These are phyloP conservation scores for Synanthedon myopaeformis DNA, from an alignment of 2,888 invertebrate genomes.

Conservation along the genomic window DNA sequence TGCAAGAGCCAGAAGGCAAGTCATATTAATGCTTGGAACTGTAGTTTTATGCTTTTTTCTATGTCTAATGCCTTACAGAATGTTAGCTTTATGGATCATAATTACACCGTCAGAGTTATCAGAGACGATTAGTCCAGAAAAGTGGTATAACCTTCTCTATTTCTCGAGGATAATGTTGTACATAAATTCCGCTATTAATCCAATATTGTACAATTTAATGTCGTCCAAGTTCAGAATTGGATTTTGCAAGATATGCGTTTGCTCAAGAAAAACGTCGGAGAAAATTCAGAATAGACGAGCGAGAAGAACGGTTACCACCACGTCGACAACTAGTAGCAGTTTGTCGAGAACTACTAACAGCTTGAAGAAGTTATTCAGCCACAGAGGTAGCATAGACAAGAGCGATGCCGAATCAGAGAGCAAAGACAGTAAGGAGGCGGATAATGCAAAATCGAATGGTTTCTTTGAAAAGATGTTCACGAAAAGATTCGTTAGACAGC, in stretches of 20 bases:
- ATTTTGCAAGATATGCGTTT: slow-evolving; percentile 77
- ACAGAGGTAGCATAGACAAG: slow-evolving; percentile 54
- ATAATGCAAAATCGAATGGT: slow-evolving; percentile 19
- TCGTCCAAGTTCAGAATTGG: slow-evolving; percentile 90
- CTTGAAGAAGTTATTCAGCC: slow-evolving; percentile 60
- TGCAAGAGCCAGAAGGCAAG: slow-evolving; percentile 81
- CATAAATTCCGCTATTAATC: slow-evolving; percentile 90
- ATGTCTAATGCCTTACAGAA: slow-evolving; percentile 87
- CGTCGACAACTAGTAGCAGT: slow-evolving; percentile 72
- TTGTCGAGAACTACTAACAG: slow-evolving; percentile 72
- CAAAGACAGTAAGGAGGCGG: slow-evolving; percentile 33
- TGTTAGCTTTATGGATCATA: slow-evolving; percentile 86
- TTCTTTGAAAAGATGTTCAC: slow-evolving; percentile 48
- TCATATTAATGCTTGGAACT: slow-evolving; percentile 87
- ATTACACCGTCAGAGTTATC: slow-evolving; percentile 78
- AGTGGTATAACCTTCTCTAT: slow-evolving; percentile 84
- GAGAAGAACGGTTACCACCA: slow-evolving; percentile 69
- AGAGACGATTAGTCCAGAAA: slow-evolving; percentile 77
- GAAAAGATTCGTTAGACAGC: slow-evolving; percentile 49
- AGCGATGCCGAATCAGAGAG: slow-evolving; percentile 38
- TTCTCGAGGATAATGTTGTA: slow-evolving; percentile 90
- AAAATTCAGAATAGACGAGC: slow-evolving; percentile 48
- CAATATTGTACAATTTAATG: slow-evolving; percentile 92
- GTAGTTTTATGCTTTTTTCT: slow-evolving; percentile 90
- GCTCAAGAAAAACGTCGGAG: slow-evolving; percentile 53